These are phyloP conservation scores for Aphaenogaster ashmeadi DNA, from an alignment of 1,140 invertebrate species.

Conservation along the genomic window DNA sequence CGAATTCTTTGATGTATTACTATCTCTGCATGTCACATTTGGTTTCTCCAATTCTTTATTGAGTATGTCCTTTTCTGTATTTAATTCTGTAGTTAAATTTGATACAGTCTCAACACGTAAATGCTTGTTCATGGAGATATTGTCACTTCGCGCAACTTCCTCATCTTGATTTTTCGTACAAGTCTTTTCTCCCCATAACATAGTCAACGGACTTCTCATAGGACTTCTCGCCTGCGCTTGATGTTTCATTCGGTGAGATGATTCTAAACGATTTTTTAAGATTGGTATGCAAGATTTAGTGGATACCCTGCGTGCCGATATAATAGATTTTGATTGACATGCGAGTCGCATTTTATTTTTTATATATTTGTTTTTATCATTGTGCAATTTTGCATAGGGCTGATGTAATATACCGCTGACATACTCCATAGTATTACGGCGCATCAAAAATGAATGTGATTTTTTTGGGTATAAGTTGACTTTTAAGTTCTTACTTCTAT, in stretches of 20 bases:
- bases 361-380: neutral
- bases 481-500: neutral
- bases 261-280: conserved; percentile 72
- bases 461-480: neutral
- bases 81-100: conserved; percentile 10
- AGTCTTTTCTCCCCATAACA: conserved; percentile 43
- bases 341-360: conserved; percentile 30
- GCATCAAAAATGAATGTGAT: conserved; percentile 10
- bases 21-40: neutral
- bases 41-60: neutral
- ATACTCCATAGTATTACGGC: neutral
- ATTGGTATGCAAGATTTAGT: conserved; percentile 79
- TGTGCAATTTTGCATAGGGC: neutral
- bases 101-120: neutral
- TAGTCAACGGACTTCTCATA: conserved; percentile 62
- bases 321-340: neutral
- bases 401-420: neutral
- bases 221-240: conserved; percentile 69
- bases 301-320: conserved; percentile 7
- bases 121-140: neutral
- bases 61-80: neutral
- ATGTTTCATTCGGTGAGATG: conserved; percentile 39
- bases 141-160: conserved; percentile 31
- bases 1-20: neutral
- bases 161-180: conserved; percentile 7